These are phyloP conservation scores for Arenaria interpres DNA, from an alignment of 2,113 vertebrate genomes.

Conservation along the genomic window DNA sequence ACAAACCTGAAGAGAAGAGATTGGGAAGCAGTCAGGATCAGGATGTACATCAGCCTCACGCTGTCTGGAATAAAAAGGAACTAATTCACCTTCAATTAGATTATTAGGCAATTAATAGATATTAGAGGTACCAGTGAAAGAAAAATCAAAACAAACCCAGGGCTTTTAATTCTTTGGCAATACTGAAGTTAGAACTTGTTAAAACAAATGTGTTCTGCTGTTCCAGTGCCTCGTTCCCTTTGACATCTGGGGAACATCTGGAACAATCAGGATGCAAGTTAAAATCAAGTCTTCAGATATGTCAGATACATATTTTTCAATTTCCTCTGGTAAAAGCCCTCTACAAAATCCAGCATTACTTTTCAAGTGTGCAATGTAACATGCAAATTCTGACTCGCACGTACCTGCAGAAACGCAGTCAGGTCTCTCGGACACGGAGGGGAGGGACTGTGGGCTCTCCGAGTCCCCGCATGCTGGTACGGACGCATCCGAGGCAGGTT, in stretches of 20 bases:
- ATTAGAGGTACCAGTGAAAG: neutral
- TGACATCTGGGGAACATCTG: conserved; percentile 66
- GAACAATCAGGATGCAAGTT: conserved; percentile 38
- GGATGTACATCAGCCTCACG: neutral
- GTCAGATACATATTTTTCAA: conserved; percentile 58
- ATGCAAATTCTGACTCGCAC: neutral
- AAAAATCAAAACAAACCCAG: neutral
- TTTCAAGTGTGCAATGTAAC: neutral
- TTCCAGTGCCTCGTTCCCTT: neutral
- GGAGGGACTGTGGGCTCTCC: fast-evolving
- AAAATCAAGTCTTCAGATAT: conserved; percentile 33
- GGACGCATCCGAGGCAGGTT: fast-evolving
- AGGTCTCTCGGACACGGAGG: fast-evolving
- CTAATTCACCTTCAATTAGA: neutral
- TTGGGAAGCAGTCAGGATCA: neutral
- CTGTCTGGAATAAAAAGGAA: neutral
- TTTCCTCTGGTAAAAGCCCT: conserved; percentile 38
- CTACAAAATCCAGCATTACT: neutral
- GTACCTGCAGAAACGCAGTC: neutral
- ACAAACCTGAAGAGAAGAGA: neutral
- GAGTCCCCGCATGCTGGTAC: fast-evolving
- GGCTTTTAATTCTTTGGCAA: neutral
- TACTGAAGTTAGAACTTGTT: neutral
- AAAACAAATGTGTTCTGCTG: neutral
- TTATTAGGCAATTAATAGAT: neutral